Base-by-base conservation (phyloP, 2,888 invertebrate genomes). In the Lycocerus yunnanus region DNA sequence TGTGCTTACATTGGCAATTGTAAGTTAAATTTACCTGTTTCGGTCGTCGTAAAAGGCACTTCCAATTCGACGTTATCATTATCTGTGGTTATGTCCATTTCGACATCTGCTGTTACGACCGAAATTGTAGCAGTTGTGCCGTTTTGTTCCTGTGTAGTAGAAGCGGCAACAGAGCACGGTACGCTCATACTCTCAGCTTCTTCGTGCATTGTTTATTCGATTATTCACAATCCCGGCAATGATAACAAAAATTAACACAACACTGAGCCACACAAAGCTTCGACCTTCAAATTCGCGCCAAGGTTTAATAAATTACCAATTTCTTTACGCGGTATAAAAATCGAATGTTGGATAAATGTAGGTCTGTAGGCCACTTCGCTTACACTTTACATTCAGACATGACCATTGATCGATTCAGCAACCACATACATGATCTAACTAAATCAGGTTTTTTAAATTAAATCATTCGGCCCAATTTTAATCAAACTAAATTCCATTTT, bases 321-420 rank as follows among this genome's bases (percentile, higher is more conserved):
- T 86, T 86, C 88, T 87, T 88, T 88, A 85, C 86, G 86, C 85
- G 85, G 86, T 86, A 85, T 87, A 88, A 88, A 88, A 90, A 89
- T 90, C 86, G 90, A 90, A 90, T 90, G 89, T 90, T 90, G 89
- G 90, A 89, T 89, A 90, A 93, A 94, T 93, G 93, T 94, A 93
- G 94, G 94, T 94, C 93, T 93, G 91, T 94, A 93, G 94, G 94
- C 93, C 94, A 94, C 93, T 93, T 92, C 92, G 92, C 93, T 92
- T 93, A 92, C 92, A 93, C 93, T 92, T 91, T 92, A 91, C 92
- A 92, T 91, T 91, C 91, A 91, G 91, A 91, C 91, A 90, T 90
- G 89, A 92, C 92, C 91, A 87, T 89, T 88, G 90, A 89, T 92
- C 92, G 92, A 91, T 89, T 88, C 88, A 91, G 88, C 89, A 89